Evolutionary conservation across 1,140 invertebrate species (phyloP).

Genomic region (Branchinecta lindahli): DNA sequence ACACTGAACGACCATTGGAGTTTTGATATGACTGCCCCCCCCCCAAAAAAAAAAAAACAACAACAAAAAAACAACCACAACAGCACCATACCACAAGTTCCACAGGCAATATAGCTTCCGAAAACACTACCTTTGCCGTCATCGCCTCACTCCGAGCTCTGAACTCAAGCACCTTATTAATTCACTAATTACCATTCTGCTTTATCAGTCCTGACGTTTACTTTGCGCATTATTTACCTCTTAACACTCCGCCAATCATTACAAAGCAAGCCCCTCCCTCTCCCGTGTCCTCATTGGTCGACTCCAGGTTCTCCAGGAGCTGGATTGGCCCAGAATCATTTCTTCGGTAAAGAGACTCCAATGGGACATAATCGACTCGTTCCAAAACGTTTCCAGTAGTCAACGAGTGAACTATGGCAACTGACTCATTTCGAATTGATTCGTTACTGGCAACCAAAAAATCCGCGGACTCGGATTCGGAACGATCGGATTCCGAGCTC

Average conservation of each 20-base stretch:
- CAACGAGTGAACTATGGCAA: neutral
- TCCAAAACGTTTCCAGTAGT: neutral
- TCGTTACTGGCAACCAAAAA: neutral
- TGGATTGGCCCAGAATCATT: neutral
- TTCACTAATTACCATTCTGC: neutral
- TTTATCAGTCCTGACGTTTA: neutral
- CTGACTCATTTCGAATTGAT: conserved; percentile 1
- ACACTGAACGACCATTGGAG: no score
- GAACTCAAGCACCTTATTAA: no score
- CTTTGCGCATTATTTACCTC: conserved; percentile 9
- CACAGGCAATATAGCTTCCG: no score
- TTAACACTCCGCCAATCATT: neutral
- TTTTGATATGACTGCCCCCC: no score
- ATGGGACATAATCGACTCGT: neutral
- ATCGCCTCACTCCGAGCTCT: no score
- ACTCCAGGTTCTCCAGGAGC: no score
- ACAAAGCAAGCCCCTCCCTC: neutral
- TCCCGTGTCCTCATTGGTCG: neutral
- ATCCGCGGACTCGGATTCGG: neutral
- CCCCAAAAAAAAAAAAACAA: no score
- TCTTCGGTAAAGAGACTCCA: neutral
- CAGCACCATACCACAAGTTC: no score
- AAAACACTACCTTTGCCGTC: no score
- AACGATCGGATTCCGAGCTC: neutral
- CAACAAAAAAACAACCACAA: no score